Conservation (phyloP, 1,140 invertebrate genomes). For the Aphaenogaster ashmeadi region DNA sequence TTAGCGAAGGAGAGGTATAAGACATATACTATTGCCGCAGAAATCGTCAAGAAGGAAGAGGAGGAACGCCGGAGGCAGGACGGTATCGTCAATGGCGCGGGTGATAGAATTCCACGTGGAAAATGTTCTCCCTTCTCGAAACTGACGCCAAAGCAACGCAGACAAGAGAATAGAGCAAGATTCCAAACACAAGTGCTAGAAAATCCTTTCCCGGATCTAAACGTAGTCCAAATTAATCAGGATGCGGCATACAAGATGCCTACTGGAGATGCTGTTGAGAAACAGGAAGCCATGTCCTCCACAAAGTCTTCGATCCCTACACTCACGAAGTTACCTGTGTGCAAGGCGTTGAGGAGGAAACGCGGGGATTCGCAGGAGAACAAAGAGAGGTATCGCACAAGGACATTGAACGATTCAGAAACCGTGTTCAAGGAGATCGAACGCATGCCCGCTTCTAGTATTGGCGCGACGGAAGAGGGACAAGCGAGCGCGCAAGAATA, state of each 20-base stretch:
- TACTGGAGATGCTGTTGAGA: constrained; percentile 42
- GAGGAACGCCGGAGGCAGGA: constrained; percentile 79
- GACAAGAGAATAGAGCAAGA: constrained; percentile 90
- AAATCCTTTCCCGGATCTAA: constrained; percentile 74
- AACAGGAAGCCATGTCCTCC: constrained; percentile 67
- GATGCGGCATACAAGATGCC: constrained; percentile 58
- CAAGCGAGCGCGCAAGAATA: constrained; percentile 6
- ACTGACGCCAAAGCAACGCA: constrained; percentile 90
- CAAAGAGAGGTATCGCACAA: constrained; percentile 89
- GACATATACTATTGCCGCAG: constrained; percentile 92
- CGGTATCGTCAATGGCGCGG: constrained; percentile 60
- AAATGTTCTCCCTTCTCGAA: constrained; percentile 84
- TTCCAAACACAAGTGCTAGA: constrained; percentile 91
- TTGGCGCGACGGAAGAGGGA: neutral
- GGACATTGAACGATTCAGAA: constrained; percentile 88
- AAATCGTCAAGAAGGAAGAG: constrained; percentile 84
- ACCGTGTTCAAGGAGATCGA: constrained; percentile 59
- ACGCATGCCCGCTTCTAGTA: neutral
- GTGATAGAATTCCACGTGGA: constrained; percentile 71
- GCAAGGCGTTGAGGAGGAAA: constrained; percentile 88
- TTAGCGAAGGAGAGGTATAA: constrained; percentile 92
- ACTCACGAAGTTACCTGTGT: constrained; percentile 85
- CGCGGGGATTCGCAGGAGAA: constrained; percentile 86
- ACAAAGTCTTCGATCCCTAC: constrained; percentile 85
- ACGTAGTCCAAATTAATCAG: constrained; percentile 32